Evolutionary conservation across 2,797 vertebrate genomes (phyloP).

Genomic region (Manis javanica): DNA sequence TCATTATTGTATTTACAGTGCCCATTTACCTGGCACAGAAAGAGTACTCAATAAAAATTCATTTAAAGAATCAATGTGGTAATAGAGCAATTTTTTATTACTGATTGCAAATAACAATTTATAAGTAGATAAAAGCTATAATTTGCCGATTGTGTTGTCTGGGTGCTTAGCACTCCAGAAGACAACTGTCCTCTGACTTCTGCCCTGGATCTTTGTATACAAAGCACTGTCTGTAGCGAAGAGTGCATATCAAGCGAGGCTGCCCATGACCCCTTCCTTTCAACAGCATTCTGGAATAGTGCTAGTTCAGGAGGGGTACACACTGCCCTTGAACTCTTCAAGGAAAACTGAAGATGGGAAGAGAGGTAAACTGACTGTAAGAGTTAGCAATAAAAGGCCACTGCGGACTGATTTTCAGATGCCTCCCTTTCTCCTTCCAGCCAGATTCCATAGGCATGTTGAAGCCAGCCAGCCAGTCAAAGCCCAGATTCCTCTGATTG

Average conservation of each 20-base stretch:
- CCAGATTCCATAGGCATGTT: slow-evolving; percentile 3
- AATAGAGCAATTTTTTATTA: slow-evolving; percentile 57
- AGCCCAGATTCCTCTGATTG: background rate
- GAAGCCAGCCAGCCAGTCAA: background rate
- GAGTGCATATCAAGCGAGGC: background rate
- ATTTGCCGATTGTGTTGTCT: slow-evolving; percentile 49
- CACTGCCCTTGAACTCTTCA: background rate
- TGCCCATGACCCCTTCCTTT: background rate
- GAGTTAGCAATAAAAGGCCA: background rate
- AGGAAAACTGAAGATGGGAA: slow-evolving; percentile 21
- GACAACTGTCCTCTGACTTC: slow-evolving; percentile 4
- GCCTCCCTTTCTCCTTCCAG: background rate
- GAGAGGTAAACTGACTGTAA: background rate
- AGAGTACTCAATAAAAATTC: slow-evolving; percentile 66
- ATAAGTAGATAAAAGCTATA: slow-evolving; percentile 2
- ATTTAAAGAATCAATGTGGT: slow-evolving; percentile 45
- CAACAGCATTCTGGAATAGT: background rate
- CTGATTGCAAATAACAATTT: slow-evolving; percentile 35
- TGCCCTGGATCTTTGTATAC: slow-evolving; percentile 36
- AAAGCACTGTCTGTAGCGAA: background rate
- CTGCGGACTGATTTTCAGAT: slow-evolving; percentile 11
- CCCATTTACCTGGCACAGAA: slow-evolving; percentile 3
- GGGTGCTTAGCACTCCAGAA: slow-evolving; percentile 30
- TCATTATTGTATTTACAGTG: slow-evolving; percentile 6
- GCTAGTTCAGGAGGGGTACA: background rate